Conservation (phyloP, 2,888 invertebrate species). For the Baronia brevicornis region DNA sequence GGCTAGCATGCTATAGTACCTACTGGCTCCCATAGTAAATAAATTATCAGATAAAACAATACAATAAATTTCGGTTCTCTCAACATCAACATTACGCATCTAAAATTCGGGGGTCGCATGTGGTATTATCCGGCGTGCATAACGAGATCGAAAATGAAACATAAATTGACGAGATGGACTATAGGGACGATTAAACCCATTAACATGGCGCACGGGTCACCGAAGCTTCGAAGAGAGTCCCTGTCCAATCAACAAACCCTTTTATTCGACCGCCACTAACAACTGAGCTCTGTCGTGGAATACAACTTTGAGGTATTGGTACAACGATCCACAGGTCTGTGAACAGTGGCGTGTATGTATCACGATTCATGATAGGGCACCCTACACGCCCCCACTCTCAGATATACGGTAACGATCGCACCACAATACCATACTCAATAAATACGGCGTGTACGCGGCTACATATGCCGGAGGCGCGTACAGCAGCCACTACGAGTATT, state of each 20-base stretch:
- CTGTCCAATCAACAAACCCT: constrained; percentile 68
- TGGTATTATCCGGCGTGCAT: constrained; percentile 63
- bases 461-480: constrained; percentile 57
- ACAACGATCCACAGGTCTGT: constrained; percentile 44
- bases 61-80: constrained; percentile 52
- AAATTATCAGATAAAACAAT: constrained; percentile 1
- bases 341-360: constrained; percentile 58
- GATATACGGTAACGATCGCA: constrained; percentile 71
- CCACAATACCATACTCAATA: constrained; percentile 72
- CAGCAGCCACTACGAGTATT: constrained; percentile 50
- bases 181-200: constrained; percentile 70
- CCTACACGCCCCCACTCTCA: constrained; percentile 57
- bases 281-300: constrained; percentile 19
- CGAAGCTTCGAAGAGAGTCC: constrained; percentile 44
- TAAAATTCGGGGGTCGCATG: constrained; percentile 42
- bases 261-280: constrained; percentile 32
- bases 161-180: constrained; percentile 69
- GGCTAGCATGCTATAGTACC: not conserved
- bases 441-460: constrained; percentile 61
- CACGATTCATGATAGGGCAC: constrained; percentile 70
- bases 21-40: not conserved
- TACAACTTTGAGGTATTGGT: constrained; percentile 21
- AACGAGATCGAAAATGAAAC: constrained; percentile 75
- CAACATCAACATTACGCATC: constrained; percentile 50
- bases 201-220: constrained; percentile 65